Percentiles rank a stretch among this genome's conserved stretches.
Evolutionary conservation across 2,797 vertebrate species (phyloP).

Genomic region (Falco concolor): DNA sequence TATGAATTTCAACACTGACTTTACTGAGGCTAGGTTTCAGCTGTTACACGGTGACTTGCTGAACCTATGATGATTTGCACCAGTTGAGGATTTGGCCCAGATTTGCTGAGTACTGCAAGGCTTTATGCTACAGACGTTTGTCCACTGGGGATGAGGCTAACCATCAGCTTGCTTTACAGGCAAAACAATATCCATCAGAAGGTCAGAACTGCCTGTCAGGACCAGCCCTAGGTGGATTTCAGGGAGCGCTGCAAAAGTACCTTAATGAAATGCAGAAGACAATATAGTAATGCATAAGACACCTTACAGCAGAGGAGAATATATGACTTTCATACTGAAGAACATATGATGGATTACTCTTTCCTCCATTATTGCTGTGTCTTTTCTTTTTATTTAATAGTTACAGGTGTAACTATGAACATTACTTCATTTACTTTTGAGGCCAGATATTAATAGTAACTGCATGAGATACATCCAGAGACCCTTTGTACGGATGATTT

Average conservation of each 20-base stretch:
- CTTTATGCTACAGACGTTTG: not conserved
- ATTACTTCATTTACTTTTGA: not conserved
- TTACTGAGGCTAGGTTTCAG: not conserved
- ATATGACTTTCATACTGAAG: not conserved
- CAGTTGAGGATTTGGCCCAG: not conserved
- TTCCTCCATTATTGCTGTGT: not conserved
- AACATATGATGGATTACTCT: not conserved
- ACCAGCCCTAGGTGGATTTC: not conserved
- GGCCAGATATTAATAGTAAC: not conserved
- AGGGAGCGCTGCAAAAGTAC: not conserved
- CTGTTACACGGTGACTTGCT: not conserved
- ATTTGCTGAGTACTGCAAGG: not conserved
- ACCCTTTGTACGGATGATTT: not conserved
- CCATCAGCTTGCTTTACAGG: not conserved
- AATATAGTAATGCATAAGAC: not conserved
- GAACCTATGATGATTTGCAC: not conserved
- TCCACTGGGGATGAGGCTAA: not conserved
- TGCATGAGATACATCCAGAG: not conserved
- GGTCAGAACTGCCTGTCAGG: not conserved
- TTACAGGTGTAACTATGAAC: not conserved
- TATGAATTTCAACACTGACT: not conserved
- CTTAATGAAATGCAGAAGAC: constrained; percentile 24
- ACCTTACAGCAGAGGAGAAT: not conserved
- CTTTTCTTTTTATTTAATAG: not conserved
- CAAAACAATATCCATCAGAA: not conserved